Percentiles rank a stretch among this genome's conserved stretches.
phyloP scores from a whole-genome alignment of 2,888 invertebrate species.

The Morinoia aosen region DNA sequence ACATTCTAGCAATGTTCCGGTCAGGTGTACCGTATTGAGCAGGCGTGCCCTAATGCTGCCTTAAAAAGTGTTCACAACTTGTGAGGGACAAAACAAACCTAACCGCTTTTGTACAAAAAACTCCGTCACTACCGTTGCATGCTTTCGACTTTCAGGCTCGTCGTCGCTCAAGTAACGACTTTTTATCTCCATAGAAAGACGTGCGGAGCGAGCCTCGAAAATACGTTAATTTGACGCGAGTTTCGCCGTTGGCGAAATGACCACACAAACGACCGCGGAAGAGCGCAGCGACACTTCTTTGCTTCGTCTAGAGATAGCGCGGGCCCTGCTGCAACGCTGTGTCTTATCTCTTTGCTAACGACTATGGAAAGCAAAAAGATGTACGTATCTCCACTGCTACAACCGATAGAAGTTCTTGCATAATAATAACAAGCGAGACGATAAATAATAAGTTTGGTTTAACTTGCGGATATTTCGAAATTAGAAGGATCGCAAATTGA shows the following conservation, averaged over 20 bases:
- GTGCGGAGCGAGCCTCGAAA: background rate
- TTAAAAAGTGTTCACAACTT: background rate
- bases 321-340: background rate
- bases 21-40: background rate
- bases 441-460: background rate
- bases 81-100: background rate
- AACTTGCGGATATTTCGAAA: background rate
- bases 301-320: background rate
- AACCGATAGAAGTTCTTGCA: background rate
- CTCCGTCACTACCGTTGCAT: background rate
- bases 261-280: background rate
- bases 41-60: background rate
- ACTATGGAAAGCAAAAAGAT: background rate
- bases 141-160: constrained; percentile 3
- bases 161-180: background rate
- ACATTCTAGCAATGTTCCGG: background rate
- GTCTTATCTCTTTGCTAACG: background rate
- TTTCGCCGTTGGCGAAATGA: background rate
- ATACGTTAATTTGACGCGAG: background rate
- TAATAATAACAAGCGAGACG: background rate
- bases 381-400: background rate
- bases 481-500: background rate
- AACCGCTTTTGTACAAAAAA: background rate
- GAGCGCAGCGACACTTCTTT: background rate
- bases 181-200: constrained; percentile 17